Percentiles rank a stretch among this genome's conserved stretches.
Conservation (phyloP, 2,888 invertebrate species). For the Chymomyza fuscimana region DNA sequence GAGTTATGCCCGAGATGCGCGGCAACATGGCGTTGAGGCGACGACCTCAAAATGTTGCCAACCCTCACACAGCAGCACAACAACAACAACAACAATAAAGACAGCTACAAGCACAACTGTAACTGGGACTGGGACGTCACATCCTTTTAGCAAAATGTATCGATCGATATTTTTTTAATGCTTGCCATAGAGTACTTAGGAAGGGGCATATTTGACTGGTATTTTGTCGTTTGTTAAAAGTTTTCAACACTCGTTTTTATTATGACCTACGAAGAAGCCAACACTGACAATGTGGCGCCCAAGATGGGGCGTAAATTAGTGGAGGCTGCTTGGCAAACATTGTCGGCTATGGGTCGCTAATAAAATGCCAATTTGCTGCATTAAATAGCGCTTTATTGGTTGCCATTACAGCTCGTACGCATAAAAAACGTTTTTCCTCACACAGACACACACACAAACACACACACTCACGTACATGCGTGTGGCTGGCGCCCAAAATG, state of each 20-base stretch:
- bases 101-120: conserved; percentile 7
- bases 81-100: neutral
- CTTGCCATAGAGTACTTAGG: neutral
- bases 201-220: conserved; percentile 43
- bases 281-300: conserved; percentile 10
- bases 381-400: conserved; percentile 71
- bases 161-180: conserved; percentile 54
- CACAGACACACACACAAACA: neutral
- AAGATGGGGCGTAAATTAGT: conserved; percentile 55
- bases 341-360: conserved; percentile 44
- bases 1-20: conserved; percentile 61
- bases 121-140: conserved; percentile 38
- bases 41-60: conserved; percentile 61
- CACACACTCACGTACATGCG: neutral
- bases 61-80: conserved; percentile 4
- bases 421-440: conserved; percentile 52
- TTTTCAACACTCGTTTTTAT: conserved; percentile 72
- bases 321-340: neutral
- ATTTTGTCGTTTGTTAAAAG: conserved; percentile 70
- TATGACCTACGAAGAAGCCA: conserved; percentile 59
- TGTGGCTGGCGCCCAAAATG: conserved; percentile 18
- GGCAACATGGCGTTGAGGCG: conserved; percentile 24
- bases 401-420: conserved; percentile 71
- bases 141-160: conserved; percentile 62
- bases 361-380: conserved; percentile 73